Base-by-base conservation (phyloP, 1,140 invertebrate genomes). In the Idris sp. region DNA sequence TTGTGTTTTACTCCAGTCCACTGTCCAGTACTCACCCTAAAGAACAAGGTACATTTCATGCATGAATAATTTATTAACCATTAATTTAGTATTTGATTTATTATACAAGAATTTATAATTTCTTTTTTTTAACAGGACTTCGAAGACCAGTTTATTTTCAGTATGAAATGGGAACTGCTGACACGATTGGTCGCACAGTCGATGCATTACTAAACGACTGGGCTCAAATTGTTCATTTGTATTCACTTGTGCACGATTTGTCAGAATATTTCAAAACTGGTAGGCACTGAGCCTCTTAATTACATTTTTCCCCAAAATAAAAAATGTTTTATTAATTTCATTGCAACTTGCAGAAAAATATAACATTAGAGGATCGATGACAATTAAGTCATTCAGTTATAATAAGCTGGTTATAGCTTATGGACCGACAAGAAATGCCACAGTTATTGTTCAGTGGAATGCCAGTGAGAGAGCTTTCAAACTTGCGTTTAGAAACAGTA, bases 161-260 rank as follows among this genome's bases (percentile, higher is more conserved):
- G 67, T 97, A 97, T 83, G 96, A 98, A 74, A 92, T 97, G 88
- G 91, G 91, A 22, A 91, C 91, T 10, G 91, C 92, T 48, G 93
- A 94, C 19, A 91, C 89, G 16, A 90, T 93, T 33, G 83, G 87
- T 4, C 91, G 93, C 68, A 95, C 94, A 10, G 95, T 97, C 0
- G 93, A 97, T 71, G 90, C 92, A 0, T 88, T 97, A 31, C 86
- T 97, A 4, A 93, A 92, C 35, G 97, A 98, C 81, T 98, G 97
- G 97, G 91, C 91, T 1, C 93, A 96, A 76, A 96, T 98, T 15
- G 94, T 95, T 13, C 93, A 97, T 80, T 88, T 98, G 0, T 97
- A 97, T 80, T 91, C 92, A 0, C 87, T 97, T 4, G 92, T 97
- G 2, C 89, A 95, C 68, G 93, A 96, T 76, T 92, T 96, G 67